These are phyloP conservation scores for Neoniphon sammara DNA, from an alignment of 2,797 vertebrate genomes.

Conservation along the genomic window DNA sequence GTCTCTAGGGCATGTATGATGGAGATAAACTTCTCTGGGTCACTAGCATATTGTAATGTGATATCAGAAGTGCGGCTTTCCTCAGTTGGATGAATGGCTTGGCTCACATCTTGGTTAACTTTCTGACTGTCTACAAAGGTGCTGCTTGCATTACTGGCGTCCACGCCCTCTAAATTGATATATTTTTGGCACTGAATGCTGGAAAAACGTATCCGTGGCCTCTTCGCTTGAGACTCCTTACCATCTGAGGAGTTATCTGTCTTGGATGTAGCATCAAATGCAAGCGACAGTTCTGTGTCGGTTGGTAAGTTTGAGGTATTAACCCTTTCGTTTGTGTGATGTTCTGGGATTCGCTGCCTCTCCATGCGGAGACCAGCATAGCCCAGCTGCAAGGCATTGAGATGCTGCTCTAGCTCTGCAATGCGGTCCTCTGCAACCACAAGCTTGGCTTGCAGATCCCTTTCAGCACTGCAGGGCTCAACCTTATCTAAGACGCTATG, in stretches of 20 bases:
- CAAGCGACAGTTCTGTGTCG: constrained; percentile 42
- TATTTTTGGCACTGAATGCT: constrained; percentile 96
- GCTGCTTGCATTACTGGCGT: constrained; percentile 82
- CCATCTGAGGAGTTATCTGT: constrained; percentile 77
- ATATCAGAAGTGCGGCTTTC: constrained; percentile 82
- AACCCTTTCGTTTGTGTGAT: constrained; percentile 63
- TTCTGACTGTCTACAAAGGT: constrained; percentile 85
- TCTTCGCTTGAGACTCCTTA: constrained; percentile 84
- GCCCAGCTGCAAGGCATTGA: constrained; percentile 80
- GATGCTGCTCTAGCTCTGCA: constrained; percentile 81
- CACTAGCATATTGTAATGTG: constrained; percentile 79
- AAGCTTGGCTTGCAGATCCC: constrained; percentile 79
- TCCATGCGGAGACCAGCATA: constrained; percentile 82
- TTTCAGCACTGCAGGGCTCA: constrained; percentile 80
- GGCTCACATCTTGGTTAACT: constrained; percentile 81
- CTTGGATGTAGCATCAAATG: constrained; percentile 70
- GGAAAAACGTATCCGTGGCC: constrained; percentile 93
- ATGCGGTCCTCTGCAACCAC: constrained; percentile 83
- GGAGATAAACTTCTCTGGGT: constrained; percentile 91
- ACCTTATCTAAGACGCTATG: constrained; percentile 68
- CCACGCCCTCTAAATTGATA: constrained; percentile 82
- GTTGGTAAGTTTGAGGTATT: constrained; percentile 51
- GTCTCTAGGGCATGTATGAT: constrained; percentile 93
- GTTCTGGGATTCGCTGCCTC: constrained; percentile 72
- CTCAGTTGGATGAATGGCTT: constrained; percentile 81